Base-by-base conservation (phyloP, 2,888 invertebrate species). In the Pterostichus niger region DNA sequence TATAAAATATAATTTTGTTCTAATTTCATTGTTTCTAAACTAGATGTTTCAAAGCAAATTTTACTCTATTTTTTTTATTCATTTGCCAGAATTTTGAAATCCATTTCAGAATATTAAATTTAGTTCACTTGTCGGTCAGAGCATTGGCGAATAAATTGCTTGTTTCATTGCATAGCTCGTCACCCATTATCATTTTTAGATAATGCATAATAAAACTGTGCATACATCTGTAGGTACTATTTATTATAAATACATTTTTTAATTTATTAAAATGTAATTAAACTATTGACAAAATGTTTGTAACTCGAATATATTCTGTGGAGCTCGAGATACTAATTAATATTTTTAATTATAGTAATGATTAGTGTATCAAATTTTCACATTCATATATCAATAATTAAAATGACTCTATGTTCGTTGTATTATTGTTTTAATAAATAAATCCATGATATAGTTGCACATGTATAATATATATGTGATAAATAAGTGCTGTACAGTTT, bases 281-380 rank as follows among this genome's bases (percentile, higher is more conserved):
- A 31, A 24, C 10, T 64, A 24, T 33, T 64, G 33, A 64, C 11
- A 24, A 59, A 24, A 24, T 24, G 6, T 49, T 4, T 2, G 64
- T 64, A 64, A 64, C 64, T 64, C 64, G 64, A 64, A 64, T 13
- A 64, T 64, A 64, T 35, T 35, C 1, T 13, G 6, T n/a, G 10
- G 64, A 13, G 64, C 35, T 13, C 64, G 64, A 64, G 64, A n/a
- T 64, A 64, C 64, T 64, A 31, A 59, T 54, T 11, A 54, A 54
- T 54, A 13, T 54, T 54, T 13, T 54, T 54, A 17, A 17, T 17
- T 54, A 17, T 15, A 54, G 5, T 15, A 17, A 54, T 54, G 15
- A 54, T 54, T 54, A 49, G 49, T n/a, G 11, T 49, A 6, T 49
- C 3, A 15, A 15, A 2, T 54, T 54, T 54, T n/a, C 54, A 5